Percentiles rank a stretch among this genome's conserved stretches.
Conservation (phyloP, 2,888 invertebrate species). For the Cryptus viduatorius region DNA sequence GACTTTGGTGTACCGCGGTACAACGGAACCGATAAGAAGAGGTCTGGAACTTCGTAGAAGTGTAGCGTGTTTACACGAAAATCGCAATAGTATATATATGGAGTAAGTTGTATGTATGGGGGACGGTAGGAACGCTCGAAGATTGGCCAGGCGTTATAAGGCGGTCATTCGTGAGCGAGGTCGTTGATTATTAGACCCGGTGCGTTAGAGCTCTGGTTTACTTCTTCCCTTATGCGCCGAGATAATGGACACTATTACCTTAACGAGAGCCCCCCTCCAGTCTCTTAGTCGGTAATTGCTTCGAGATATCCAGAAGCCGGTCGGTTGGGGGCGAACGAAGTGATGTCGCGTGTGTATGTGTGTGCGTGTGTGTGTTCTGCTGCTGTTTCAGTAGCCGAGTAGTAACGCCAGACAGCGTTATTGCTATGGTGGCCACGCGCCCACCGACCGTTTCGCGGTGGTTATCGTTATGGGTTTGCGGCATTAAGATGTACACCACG, state of each 20-base stretch:
- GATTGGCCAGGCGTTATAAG: conserved; percentile 47
- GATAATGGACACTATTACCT: conserved; percentile 84
- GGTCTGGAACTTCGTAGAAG: conserved; percentile 6
- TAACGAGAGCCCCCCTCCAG: conserved; percentile 80
- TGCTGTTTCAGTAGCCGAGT: conserved; percentile 58
- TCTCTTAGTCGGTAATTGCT: conserved; percentile 84
- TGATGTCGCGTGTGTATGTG: conserved; percentile 44
- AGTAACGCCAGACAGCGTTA: conserved; percentile 79
- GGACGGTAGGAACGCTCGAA: background rate
- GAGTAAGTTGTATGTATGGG: background rate
- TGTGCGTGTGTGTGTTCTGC: conserved; percentile 42
- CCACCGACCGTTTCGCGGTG: conserved; percentile 81
- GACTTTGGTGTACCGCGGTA: background rate
- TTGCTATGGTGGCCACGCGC: conserved; percentile 81
- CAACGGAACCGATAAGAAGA: background rate
- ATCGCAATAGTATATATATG: conserved; percentile 12
- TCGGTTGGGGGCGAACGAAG: conserved; percentile 63
- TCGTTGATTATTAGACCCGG: conserved; percentile 77
- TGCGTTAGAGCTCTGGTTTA: conserved; percentile 79
- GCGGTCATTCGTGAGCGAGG: conserved; percentile 68
- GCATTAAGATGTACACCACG: conserved; percentile 83
- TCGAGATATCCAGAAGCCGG: conserved; percentile 81
- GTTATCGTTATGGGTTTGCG: conserved; percentile 84
- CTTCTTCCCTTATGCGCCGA: conserved; percentile 81
- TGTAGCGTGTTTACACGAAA: conserved; percentile 31